Evolutionary conservation across 2,797 vertebrate genomes (phyloP).

Genomic region (Dermochelys coriacea): DNA sequence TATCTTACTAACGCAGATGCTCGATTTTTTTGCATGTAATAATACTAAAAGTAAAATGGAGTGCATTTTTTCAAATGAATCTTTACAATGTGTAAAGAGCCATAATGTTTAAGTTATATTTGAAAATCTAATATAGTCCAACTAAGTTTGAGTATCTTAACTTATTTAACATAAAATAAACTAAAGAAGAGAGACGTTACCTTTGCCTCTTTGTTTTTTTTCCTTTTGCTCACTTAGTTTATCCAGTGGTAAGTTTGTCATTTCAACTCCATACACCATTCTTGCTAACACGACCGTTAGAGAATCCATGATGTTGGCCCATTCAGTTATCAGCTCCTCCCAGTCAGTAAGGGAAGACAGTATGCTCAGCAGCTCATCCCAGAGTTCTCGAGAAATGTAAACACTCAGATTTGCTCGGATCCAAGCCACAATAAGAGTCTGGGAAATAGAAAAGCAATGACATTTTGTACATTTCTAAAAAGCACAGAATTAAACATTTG

Average conservation of each 20-base stretch:
- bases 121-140: background rate
- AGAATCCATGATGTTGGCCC: conserved; percentile 99
- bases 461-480: background rate
- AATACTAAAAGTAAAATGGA: background rate
- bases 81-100: background rate
- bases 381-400: conserved; percentile 96
- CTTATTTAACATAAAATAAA: background rate
- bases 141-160: background rate
- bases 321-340: conserved; percentile 96
- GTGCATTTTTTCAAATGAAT: background rate
- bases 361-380: conserved; percentile 95
- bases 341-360: conserved; percentile 95
- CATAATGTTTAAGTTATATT: background rate
- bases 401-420: conserved; percentile 96
- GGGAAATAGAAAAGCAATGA: conserved; percentile 17
- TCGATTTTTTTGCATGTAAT: background rate
- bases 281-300: conserved; percentile 94
- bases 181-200: conserved; percentile 74
- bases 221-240: conserved; percentile 99
- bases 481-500: background rate
- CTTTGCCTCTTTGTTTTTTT: conserved; percentile 96
- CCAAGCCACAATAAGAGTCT: conserved; percentile 99
- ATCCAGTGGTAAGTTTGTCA: conserved; percentile 95
- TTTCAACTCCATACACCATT: conserved; percentile 94
- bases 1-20: background rate